phyloP scores from a whole-genome alignment of 2,113 vertebrate species.

The Loxodonta africana region DNA sequence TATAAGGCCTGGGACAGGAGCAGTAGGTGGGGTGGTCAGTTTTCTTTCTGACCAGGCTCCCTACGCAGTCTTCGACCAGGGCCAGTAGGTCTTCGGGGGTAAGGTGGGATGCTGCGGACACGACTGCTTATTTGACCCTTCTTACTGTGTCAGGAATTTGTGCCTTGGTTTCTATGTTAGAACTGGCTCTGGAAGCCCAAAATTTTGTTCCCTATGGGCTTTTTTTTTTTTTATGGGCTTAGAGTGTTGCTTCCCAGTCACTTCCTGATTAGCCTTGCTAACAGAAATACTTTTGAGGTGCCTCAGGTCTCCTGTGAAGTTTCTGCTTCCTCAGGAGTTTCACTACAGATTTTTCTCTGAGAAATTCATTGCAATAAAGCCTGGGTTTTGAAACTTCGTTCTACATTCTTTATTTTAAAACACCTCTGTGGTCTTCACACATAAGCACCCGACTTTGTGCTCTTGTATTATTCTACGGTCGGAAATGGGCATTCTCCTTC shows the following conservation, averaged over 20 bases:
- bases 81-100: not conserved
- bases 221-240: not conserved
- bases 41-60: not conserved
- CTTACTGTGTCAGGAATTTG: not conserved
- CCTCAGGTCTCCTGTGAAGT: not conserved
- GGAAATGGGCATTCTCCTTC: not conserved
- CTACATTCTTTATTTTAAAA: slow-evolving; percentile 6
- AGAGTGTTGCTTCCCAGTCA: not conserved
- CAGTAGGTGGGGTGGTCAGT: not conserved
- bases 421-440: not conserved
- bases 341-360: not conserved
- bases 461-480: not conserved
- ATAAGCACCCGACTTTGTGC: not conserved
- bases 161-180: not conserved
- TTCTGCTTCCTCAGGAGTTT: not conserved
- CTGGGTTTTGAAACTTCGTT: not conserved
- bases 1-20: not conserved
- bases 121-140: not conserved
- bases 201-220: not conserved
- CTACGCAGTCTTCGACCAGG: not conserved
- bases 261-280: not conserved
- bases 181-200: not conserved
- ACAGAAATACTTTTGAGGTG: not conserved
- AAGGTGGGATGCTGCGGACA: not conserved
- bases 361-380: slow-evolving; percentile 26